Evolutionary conservation across 2,888 invertebrate genomes (phyloP).

Genomic region (Callinectes sapidus): DNA sequence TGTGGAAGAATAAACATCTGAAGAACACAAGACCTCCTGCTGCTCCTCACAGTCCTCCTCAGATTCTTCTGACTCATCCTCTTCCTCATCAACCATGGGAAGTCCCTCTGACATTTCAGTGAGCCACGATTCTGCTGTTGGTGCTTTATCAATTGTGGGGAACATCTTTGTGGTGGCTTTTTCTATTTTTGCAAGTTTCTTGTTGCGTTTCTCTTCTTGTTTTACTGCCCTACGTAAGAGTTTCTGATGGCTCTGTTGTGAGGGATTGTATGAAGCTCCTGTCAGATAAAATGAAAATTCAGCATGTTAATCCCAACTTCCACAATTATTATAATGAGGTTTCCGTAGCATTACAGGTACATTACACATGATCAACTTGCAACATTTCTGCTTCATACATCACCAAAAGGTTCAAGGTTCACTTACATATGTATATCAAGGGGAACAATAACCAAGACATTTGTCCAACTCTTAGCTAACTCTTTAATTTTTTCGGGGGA

Average conservation of each 20-base stretch:
- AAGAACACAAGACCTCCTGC: not conserved
- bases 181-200: not conserved
- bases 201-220: conserved; percentile 19
- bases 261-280: conserved; percentile 60
- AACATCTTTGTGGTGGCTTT: conserved; percentile 29
- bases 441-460: not conserved
- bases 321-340: not conserved
- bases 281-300: not conserved
- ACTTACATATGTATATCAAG: not conserved
- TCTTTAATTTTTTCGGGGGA: too few relatives aligned
- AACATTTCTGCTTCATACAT: not conserved
- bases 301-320: not conserved
- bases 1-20: not conserved
- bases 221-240: conserved; percentile 35
- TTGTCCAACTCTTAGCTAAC: too few relatives aligned
- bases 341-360: not conserved
- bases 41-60: not conserved
- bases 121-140: conserved; percentile 44
- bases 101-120: conserved; percentile 61
- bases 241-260: conserved; percentile 47
- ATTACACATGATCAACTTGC: not conserved
- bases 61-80: conserved; percentile 40
- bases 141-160: conserved; percentile 56
- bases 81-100: conserved; percentile 41
- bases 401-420: not conserved